Base-by-base conservation (phyloP, 2,888 invertebrate species). In the Campoplex capitator region DNA sequence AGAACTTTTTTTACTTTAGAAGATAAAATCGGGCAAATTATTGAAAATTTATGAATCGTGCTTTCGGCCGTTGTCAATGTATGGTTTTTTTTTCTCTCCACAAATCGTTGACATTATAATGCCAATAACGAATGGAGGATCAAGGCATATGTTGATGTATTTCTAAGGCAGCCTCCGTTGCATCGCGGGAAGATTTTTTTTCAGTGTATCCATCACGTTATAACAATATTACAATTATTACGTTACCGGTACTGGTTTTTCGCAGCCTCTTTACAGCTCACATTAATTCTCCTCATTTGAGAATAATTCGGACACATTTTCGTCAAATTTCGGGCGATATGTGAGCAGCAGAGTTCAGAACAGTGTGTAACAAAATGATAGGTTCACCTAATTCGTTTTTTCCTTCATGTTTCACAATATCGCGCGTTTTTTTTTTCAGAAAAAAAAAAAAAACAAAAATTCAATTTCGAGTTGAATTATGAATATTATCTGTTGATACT, bases 181-280 rank as follows among this genome's bases (percentile, higher is more conserved):
- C 74, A 68, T 82, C 79, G 83, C 74, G 75, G 83, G 78, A 86
- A 83, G 85, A 83, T 86, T 42, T 68, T 67, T 62, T 70, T 80
- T 80, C 83, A 79, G 75, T 70, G 54, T 70, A 78, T 75, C 54
- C 68, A 68, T 78, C 78, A 74, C 85, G 58, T 77, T 82, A 58
- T 65, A 84, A 84, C 75, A 71, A 81, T 45, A 81, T 62, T 76
- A 56, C 51, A 65, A 77, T 28, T 70, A 79, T 85, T 77, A 65
- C 76, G 54, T 65, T 54, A 81, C 32, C 70, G 48, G 51, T 45
- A 45, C 6, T 2, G 51, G 18, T 23, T 38, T 23, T 38, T 42
- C 3, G n/a, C 18, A 68, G 68, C 11, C 68, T 45, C n/a, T 74
- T 32, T 23, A 35, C 73, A 73, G 51, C 9, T 67, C 38, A 42